phyloP scores from a whole-genome alignment of 2,113 vertebrate species.

The Corydoras sp. region DNA sequence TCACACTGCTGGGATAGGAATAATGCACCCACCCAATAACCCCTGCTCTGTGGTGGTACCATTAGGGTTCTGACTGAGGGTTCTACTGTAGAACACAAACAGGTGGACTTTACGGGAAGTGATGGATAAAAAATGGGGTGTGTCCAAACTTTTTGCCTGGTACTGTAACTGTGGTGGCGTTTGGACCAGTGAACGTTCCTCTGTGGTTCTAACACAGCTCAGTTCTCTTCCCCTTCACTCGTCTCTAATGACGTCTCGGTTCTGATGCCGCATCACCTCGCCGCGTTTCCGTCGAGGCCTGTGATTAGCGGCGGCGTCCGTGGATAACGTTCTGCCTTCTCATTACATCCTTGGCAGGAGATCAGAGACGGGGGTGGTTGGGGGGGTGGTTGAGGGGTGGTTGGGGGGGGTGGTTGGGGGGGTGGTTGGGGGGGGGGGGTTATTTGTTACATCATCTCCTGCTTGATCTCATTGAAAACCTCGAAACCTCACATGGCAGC shows the following conservation, averaged over 20 bases:
- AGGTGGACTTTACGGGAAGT: too few species aligned
- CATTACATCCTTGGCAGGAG: slow-evolving; percentile 33
- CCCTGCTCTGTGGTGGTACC: too few species aligned
- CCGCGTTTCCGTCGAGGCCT: background rate
- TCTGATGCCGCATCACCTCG: background rate
- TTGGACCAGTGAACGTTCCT: too few species aligned
- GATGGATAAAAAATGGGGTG: too few species aligned
- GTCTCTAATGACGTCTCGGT: background rate
- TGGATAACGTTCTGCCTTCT: slow-evolving; percentile 25
- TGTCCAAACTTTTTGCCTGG: too few species aligned
- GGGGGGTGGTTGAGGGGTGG: background rate
- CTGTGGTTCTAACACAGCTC: too few species aligned
- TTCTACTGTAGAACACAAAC: too few species aligned
- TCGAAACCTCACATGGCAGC: slow-evolving; percentile 27
- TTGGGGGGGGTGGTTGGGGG: background rate
- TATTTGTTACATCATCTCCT: slow-evolving; percentile 19
- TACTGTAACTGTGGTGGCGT: too few species aligned
- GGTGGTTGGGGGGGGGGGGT: background rate
- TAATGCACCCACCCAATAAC: too few species aligned
- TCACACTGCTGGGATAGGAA: too few species aligned
- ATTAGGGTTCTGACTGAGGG: too few species aligned
- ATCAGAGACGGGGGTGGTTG: slow-evolving; percentile 23
- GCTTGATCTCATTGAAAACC: slow-evolving; percentile 25
- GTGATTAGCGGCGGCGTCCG: background rate
- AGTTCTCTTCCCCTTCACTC: too few species aligned